Percentiles rank a stretch among this genome's conserved stretches.
Evolutionary conservation across 2,113 vertebrate species (phyloP).

Genomic region (Origma solitaria): DNA sequence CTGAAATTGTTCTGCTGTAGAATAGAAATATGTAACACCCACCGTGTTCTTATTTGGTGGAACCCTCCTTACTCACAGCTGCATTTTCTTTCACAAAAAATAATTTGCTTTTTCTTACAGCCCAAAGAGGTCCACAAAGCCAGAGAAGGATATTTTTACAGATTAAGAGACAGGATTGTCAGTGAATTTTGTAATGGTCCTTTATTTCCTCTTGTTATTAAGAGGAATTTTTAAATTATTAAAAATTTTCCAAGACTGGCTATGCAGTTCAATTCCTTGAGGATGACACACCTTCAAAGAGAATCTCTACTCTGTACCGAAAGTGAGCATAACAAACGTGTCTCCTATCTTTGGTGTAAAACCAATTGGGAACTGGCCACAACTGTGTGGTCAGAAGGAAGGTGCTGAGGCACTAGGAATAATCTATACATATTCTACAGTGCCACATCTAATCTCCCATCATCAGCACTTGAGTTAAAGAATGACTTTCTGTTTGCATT

Average conservation of each 20-base stretch:
- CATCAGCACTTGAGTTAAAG: background rate
- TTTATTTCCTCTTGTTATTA: background rate
- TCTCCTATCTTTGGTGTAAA: background rate
- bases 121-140: background rate
- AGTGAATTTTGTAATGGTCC: background rate
- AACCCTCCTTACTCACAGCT: background rate
- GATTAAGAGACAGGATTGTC: background rate
- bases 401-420: background rate
- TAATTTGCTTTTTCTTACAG: background rate
- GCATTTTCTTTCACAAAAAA: background rate
- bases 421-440: background rate
- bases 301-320: background rate
- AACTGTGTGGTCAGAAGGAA: background rate
- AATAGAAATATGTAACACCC: background rate
- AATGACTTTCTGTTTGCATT: background rate
- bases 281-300: background rate
- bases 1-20: background rate
- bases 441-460: background rate
- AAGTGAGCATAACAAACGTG: background rate
- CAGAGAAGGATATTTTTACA: background rate
- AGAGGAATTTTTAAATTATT: too few species aligned
- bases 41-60: background rate
- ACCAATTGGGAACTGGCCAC: background rate
- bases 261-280: background rate
- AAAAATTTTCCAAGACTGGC: background rate